Conservation (phyloP, 2,888 invertebrate species). For the Brachypalpus laphriformis region DNA sequence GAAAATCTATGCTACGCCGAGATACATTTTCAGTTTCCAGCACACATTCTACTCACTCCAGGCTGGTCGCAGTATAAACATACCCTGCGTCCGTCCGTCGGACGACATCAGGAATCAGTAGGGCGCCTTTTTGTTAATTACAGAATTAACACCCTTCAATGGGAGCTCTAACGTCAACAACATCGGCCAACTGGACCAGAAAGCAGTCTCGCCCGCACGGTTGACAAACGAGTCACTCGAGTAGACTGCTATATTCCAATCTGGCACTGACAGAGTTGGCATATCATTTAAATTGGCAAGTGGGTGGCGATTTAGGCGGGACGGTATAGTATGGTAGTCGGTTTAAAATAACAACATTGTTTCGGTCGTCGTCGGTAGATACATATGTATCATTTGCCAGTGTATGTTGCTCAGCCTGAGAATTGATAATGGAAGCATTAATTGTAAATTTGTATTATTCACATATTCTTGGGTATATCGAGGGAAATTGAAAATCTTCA, state of each 20-base stretch:
- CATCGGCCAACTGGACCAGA: slow-evolving; percentile 66
- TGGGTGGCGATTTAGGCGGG: slow-evolving; percentile 69
- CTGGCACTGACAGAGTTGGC: slow-evolving; percentile 71
- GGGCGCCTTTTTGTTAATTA: slow-evolving; percentile 73
- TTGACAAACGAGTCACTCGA: slow-evolving; percentile 73
- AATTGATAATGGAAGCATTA: slow-evolving; percentile 61
- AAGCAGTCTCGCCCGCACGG: slow-evolving; percentile 61
- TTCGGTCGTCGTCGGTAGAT: slow-evolving; percentile 18
- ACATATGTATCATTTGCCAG: not conserved
- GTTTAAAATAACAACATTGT: slow-evolving; percentile 69
- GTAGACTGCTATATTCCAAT: slow-evolving; percentile 63
- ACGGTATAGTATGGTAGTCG: slow-evolving; percentile 51
- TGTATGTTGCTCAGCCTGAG: slow-evolving; percentile 23
- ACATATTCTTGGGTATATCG: not conserved
- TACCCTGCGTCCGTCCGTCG: slow-evolving; percentile 10
- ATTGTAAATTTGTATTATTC: slow-evolving; percentile 58
- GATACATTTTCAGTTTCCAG: slow-evolving; percentile 47
- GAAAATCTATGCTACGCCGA: slow-evolving; percentile 68
- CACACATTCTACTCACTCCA: slow-evolving; percentile 13
- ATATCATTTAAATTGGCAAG: slow-evolving; percentile 72
- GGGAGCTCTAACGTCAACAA: slow-evolving; percentile 64
- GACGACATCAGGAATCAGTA: slow-evolving; percentile 68
- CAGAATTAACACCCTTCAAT: slow-evolving; percentile 70
- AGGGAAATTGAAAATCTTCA: not conserved
- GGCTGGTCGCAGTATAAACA: not conserved